phyloP scores from a whole-genome alignment of 2,113 vertebrate species.

The Phalacrocorax brasilianus region DNA sequence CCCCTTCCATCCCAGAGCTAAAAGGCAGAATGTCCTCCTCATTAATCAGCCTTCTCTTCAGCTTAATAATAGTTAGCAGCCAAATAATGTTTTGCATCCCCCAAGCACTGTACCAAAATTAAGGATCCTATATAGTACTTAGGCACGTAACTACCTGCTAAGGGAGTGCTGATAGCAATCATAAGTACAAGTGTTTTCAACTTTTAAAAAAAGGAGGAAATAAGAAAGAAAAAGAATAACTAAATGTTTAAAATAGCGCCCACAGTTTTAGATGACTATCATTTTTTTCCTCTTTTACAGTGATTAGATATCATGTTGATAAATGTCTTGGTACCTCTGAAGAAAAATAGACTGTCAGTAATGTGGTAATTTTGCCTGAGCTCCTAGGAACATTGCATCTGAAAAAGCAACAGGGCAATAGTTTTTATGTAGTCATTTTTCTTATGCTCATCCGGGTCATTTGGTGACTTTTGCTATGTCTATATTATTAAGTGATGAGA shows the following conservation, averaged over 20 bases:
- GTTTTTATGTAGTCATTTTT: neutral
- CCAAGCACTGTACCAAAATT: neutral
- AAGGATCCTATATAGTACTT: neutral
- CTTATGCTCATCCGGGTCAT: neutral
- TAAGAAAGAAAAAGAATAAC: neutral
- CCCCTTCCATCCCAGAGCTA: neutral
- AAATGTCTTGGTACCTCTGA: neutral
- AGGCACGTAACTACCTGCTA: neutral
- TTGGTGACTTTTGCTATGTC: neutral
- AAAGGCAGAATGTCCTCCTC: neutral
- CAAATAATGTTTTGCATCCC: neutral
- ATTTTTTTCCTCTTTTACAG: neutral
- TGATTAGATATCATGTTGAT: conserved; percentile 1
- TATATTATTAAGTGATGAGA: neutral
- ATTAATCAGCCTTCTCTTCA: conserved; percentile 4
- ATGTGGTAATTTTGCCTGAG: neutral
- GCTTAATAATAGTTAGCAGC: neutral
- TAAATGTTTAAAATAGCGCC: neutral
- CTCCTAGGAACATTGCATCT: neutral
- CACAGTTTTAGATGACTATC: neutral
- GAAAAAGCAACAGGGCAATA: neutral
- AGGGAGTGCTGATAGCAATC: neutral
- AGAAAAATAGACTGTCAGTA: neutral
- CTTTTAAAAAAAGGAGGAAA: neutral
- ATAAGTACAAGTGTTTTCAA: neutral